These are phyloP conservation scores for Pinctada fucata DNA, from an alignment of 2,888 invertebrate species.

Conservation along the genomic window DNA sequence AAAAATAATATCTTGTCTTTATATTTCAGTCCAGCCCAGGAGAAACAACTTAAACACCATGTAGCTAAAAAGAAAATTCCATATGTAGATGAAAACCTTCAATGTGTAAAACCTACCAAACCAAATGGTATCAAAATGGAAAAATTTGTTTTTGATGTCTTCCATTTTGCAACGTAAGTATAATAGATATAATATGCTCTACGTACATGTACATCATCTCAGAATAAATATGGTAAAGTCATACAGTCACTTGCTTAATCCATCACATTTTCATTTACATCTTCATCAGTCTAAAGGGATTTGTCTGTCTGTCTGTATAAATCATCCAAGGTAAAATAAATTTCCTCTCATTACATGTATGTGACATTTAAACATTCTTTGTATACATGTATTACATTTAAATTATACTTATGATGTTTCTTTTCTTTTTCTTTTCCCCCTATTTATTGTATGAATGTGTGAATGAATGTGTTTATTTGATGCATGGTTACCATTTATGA, in stretches of 20 bases:
- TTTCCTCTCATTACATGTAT: no score
- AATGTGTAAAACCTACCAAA: constrained; percentile 83
- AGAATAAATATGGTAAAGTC: no score
- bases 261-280: no score
- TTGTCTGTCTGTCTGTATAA: no score
- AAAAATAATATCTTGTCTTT: not conserved
- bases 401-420: constrained; percentile 20
- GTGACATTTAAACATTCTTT: no score
- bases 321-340: no score
- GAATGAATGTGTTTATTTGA: constrained; percentile 28
- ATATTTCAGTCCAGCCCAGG: constrained; percentile 79
- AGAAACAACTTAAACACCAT: constrained; percentile 90
- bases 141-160: constrained; percentile 99
- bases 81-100: constrained; percentile 83
- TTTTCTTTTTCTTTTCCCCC: constrained; percentile 29
- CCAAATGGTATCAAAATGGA: constrained; percentile 99
- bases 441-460: constrained; percentile 36
- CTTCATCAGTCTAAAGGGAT: no score
- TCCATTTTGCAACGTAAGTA: constrained; percentile 89
- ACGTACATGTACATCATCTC: no score
- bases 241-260: no score
- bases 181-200: not conserved
- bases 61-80: constrained; percentile 99
- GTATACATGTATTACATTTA: no score
- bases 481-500: not conserved